Percentiles rank a stretch among this genome's conserved stretches.
These are phyloP conservation scores for Listronotus bonariensis DNA, from an alignment of 1,140 invertebrate genomes.

Conservation along the genomic window DNA sequence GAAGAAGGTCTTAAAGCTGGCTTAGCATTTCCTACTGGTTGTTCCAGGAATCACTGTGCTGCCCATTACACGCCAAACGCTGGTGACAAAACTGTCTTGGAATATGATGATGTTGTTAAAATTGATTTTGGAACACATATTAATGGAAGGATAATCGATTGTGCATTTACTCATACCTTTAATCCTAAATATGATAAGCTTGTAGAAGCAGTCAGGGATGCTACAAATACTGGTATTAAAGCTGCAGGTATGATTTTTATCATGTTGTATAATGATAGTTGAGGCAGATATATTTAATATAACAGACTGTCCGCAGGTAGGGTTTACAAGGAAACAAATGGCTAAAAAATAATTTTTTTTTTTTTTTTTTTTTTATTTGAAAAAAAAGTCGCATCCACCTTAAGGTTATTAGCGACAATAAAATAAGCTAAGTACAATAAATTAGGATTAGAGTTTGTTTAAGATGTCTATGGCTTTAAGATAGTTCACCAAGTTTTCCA, in stretches of 20 bases:
- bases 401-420: too few relatives aligned
- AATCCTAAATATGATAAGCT: slow-evolving; percentile 96
- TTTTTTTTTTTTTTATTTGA: too few relatives aligned
- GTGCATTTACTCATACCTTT: slow-evolving; percentile 97
- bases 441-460: too few relatives aligned
- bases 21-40: slow-evolving; percentile 98
- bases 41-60: slow-evolving; percentile 97
- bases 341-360: slow-evolving; percentile 98
- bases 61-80: slow-evolving; percentile 99
- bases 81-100: slow-evolving; percentile 92
- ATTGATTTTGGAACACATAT: slow-evolving; percentile 99
- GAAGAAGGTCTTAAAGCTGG: slow-evolving; percentile 97
- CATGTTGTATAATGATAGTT: slow-evolving; percentile 97
- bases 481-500: too few relatives aligned
- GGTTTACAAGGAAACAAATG: slow-evolving; percentile 99
- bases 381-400: too few relatives aligned
- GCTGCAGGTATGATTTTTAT: slow-evolving; percentile 54
- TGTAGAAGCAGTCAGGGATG: slow-evolving; percentile 94
- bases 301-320: too few relatives aligned
- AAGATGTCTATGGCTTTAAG: too few relatives aligned
- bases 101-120: slow-evolving; percentile 98
- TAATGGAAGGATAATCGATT: slow-evolving; percentile 98
- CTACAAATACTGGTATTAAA: slow-evolving; percentile 96
- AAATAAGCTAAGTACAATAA: too few relatives aligned
- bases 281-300: slow-evolving; percentile 97